A percentile compares a stretch with the other conserved stretches of the same genome.
Conservation (phyloP, 2,113 vertebrate genomes). For the Diadophis punctatus region DNA sequence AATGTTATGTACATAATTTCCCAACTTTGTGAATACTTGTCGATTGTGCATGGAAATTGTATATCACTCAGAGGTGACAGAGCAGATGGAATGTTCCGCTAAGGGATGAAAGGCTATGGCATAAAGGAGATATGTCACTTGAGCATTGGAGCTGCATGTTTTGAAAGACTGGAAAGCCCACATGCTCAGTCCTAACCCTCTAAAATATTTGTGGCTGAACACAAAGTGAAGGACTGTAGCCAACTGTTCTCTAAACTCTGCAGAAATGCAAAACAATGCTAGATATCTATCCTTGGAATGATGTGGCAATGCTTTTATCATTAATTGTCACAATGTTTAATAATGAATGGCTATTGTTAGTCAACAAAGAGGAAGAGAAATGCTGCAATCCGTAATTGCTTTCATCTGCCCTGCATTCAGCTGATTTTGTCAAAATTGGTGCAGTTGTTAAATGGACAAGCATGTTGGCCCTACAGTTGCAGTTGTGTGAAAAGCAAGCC, state of each 20-base stretch:
- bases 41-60: not conserved
- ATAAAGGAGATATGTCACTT: not conserved
- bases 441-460: accelerated
- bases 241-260: not conserved
- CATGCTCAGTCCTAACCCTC: not conserved
- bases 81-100: not conserved
- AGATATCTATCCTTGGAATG: slow-evolving; percentile 37
- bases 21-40: not conserved
- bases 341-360: slow-evolving; percentile 37
- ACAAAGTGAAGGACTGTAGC: not conserved
- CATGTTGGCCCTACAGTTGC: not conserved
- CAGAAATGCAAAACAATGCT: not conserved
- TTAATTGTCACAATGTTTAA: slow-evolving; percentile 45
- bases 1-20: not conserved
- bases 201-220: not conserved
- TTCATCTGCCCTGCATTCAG: slow-evolving; percentile 35
- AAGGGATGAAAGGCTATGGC: not conserved
- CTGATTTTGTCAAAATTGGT: slow-evolving; percentile 16
- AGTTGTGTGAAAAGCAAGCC: slow-evolving; percentile 14
- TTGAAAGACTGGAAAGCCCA: not conserved
- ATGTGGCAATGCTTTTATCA: slow-evolving; percentile 39
- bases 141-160: not conserved
- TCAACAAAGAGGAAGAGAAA: slow-evolving; percentile 38
- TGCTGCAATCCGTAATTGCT: slow-evolving; percentile 32
- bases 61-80: not conserved